These are phyloP conservation scores for Plagiodera versicolora DNA, from an alignment of 2,888 invertebrate genomes.

Conservation along the genomic window DNA sequence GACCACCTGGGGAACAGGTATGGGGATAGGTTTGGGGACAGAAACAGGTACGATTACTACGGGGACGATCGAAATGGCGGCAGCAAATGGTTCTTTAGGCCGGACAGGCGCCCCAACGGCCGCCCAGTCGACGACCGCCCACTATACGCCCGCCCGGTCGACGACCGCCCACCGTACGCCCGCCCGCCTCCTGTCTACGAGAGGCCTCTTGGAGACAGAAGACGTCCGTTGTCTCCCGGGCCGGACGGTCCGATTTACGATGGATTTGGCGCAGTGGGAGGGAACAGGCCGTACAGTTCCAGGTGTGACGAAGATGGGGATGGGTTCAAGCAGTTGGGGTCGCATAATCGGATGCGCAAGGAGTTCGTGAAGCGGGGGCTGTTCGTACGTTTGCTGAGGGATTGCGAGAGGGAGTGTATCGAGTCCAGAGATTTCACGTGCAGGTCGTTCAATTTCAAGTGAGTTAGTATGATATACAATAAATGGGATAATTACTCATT, in stretches of 20 bases:
- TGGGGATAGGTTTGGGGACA: constrained; percentile 46
- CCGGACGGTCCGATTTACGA: constrained; percentile 55
- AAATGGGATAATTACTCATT: too few species aligned
- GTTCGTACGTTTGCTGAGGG: constrained; percentile 72
- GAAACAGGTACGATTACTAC: constrained; percentile 40
- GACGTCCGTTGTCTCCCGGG: constrained; percentile 49
- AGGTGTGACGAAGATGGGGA: constrained; percentile 81
- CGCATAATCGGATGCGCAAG: constrained; percentile 75
- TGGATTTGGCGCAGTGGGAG: constrained; percentile 49
- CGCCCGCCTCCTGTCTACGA: constrained; percentile 13
- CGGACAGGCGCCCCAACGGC: constrained; percentile 45
- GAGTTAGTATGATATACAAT: constrained; percentile 28
- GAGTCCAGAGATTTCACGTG: constrained; percentile 83
- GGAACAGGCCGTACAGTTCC: constrained; percentile 54
- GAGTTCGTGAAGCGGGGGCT: constrained; percentile 75
- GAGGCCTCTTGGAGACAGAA: constrained; percentile 32
- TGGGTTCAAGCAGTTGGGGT: constrained; percentile 76
- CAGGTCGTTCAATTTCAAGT: constrained; percentile 85
- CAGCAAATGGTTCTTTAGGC: constrained; percentile 48
- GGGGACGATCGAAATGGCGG: constrained; percentile 50
- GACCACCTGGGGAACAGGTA: constrained; percentile 29
- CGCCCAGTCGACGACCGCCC: constrained; percentile 38
- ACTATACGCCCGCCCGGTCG: constrained; percentile 21
- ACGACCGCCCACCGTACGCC: constrained; percentile 28
- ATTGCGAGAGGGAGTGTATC: constrained; percentile 84